Conservation (phyloP, 92 coral and sea anemone genomes). For the Bergia sp. region DNA sequence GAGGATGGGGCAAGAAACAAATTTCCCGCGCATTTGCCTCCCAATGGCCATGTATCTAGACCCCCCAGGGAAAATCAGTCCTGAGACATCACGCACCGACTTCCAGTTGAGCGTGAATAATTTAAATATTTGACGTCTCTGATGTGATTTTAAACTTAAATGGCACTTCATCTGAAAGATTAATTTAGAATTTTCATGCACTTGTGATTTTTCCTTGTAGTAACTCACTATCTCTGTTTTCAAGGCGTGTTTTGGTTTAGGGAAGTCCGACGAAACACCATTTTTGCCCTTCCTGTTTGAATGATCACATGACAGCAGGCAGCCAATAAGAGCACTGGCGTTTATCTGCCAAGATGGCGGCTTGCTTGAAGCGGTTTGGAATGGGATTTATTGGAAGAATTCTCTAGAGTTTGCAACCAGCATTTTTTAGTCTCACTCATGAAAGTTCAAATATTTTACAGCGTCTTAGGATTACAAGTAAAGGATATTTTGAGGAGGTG, state of each 20-base stretch:
- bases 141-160: no score
- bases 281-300: constrained; percentile 28
- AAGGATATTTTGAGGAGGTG: constrained; percentile 37
- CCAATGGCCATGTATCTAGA: no score
- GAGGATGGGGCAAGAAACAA: no score
- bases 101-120: no score
- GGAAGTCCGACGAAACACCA: constrained; percentile 49
- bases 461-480: constrained; percentile 6
- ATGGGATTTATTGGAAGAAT: constrained; percentile 56
- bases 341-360: constrained; percentile 87
- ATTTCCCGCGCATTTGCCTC: no score
- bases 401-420: constrained; percentile 30
- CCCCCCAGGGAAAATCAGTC: no score
- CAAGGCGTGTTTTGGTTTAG: background rate
- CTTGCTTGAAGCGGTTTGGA: constrained; percentile 78
- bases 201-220: background rate
- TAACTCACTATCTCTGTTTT: background rate
- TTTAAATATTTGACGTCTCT: no score
- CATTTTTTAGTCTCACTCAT: constrained; percentile 37
- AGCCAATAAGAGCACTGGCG: constrained; percentile 64
- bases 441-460: constrained; percentile 3
- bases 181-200: background rate
- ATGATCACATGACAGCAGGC: constrained; percentile 65
- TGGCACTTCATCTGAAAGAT: background rate
- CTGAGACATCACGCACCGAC: no score